Evolutionary conservation across 2,113 vertebrate genomes (phyloP).

Genomic region (Ochotona princeps): DNA sequence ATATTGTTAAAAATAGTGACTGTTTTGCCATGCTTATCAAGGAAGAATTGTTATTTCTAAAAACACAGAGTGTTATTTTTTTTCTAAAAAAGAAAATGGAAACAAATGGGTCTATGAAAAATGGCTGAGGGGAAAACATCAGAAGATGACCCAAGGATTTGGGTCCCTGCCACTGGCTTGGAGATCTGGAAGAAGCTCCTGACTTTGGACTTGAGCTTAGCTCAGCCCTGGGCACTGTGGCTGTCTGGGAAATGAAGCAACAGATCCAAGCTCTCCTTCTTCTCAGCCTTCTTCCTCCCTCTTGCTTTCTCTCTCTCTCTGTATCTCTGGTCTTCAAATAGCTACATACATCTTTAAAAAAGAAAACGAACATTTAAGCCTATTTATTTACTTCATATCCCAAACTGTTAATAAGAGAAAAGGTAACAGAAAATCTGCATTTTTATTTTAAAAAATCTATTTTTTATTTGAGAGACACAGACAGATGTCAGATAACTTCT

Average conservation of each 20-base stretch:
- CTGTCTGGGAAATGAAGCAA: too few species aligned
- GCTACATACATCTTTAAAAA: too few species aligned
- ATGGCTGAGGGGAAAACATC: neutral
- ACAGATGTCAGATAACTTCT: neutral
- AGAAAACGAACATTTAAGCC: neutral
- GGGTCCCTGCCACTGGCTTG: too few species aligned
- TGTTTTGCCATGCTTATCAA: neutral
- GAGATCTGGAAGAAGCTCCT: too few species aligned
- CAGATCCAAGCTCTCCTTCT: too few species aligned
- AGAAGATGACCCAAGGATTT: too few species aligned
- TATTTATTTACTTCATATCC: neutral
- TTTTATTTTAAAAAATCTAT: neutral
- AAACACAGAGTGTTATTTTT: neutral
- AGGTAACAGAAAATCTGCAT: neutral
- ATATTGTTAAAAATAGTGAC: slow-evolving; percentile 26
- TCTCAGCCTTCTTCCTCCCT: too few species aligned
- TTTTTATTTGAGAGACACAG: neutral
- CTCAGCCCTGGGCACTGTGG: too few species aligned
- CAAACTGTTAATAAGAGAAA: neutral
- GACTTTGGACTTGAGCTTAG: too few species aligned
- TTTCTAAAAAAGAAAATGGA: neutral
- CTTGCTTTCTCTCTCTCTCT: too few species aligned
- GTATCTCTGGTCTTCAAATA: too few species aligned
- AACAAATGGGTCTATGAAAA: neutral
- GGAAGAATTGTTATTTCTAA: slow-evolving; percentile 21